Conservation (phyloP, 2,113 vertebrate species). For the Podarcis muralis region DNA sequence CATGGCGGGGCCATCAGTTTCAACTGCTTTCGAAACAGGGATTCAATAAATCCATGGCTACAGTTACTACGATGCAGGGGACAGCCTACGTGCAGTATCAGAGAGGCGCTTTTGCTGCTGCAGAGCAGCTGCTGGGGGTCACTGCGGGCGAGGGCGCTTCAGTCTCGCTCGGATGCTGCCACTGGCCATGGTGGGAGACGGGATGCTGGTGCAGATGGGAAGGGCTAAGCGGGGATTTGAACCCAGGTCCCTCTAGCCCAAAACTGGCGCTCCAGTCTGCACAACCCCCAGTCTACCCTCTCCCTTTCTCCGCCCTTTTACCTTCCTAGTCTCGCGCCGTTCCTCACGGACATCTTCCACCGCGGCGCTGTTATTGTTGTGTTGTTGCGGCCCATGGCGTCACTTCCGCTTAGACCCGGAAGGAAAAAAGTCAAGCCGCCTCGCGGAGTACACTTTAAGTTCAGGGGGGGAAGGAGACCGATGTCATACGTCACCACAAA, state of each 20-base stretch:
- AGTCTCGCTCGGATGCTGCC: too few species aligned
- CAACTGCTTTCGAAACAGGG: neutral
- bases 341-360: neutral
- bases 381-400: neutral
- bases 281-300: rapidly evolving
- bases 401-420: slow-evolving; percentile 6
- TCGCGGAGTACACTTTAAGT: too few species aligned
- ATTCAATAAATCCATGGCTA: neutral
- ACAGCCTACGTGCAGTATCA: too few species aligned
- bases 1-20: neutral
- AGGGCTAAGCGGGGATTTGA: neutral
- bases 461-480: too few species aligned
- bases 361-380: neutral
- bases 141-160: too few species aligned
- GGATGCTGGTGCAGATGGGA: neutral
- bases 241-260: neutral
- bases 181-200: neutral
- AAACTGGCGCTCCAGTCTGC: neutral
- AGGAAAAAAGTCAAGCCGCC: neutral
- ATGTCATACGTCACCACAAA: neutral
- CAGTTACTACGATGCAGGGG: neutral
- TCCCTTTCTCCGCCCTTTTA: neutral
- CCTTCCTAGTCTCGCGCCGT: too few species aligned
- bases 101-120: neutral
- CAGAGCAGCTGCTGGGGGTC: neutral